These are phyloP conservation scores for Clepsis dumicolana DNA, from an alignment of 2,888 invertebrate genomes.

Conservation along the genomic window DNA sequence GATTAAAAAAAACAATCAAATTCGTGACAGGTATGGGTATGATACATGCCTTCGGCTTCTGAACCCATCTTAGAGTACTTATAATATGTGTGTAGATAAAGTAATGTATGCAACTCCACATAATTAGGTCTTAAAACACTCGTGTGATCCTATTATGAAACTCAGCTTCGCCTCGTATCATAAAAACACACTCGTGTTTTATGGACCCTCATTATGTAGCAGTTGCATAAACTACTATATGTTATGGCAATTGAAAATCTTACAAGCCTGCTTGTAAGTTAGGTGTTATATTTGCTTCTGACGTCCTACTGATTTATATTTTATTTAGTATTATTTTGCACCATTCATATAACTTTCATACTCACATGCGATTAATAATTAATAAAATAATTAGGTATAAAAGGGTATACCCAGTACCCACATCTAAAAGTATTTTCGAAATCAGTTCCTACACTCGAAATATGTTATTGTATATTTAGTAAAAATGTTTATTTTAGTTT, in stretches of 20 bases:
- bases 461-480: constrained; percentile 2
- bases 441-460: constrained; percentile 14
- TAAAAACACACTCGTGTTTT: too few relatives aligned
- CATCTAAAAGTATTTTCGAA: not conserved
- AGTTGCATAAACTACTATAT: too few relatives aligned
- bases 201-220: too few relatives aligned
- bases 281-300: not conserved
- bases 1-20: too few relatives aligned
- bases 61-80: too few relatives aligned
- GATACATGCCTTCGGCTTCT: too few relatives aligned
- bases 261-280: not conserved
- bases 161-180: too few relatives aligned
- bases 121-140: too few relatives aligned
- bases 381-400: not conserved
- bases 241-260: not conserved
- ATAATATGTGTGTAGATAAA: too few relatives aligned
- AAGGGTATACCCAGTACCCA: not conserved
- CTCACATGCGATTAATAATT: not conserved
- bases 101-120: too few relatives aligned
- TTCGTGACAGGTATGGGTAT: too few relatives aligned
- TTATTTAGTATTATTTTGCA: not conserved
- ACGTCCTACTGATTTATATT: not conserved
- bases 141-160: too few relatives aligned
- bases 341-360: not conserved
- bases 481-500: constrained; percentile 9